A percentile compares a stretch with the other conserved stretches of the same genome.
Evolutionary conservation across 2,888 invertebrate genomes (phyloP).

Genomic region (Agrochola macilenta): DNA sequence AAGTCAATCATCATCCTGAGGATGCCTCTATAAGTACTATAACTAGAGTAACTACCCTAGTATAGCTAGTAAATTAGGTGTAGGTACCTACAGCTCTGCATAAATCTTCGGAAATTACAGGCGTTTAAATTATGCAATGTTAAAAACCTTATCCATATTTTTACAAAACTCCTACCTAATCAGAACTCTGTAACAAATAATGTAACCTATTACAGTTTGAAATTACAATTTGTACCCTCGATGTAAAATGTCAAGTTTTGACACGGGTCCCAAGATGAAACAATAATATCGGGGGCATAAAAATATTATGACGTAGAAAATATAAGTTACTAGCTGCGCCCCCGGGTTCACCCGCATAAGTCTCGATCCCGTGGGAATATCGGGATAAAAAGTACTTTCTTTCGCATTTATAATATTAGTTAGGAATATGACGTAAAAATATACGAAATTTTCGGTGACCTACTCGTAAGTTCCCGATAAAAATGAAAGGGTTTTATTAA

Average conservation of each 20-base stretch:
- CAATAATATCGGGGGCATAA: constrained; percentile 31
- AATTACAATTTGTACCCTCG: constrained; percentile 51
- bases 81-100: too few relatives aligned
- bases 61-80: too few relatives aligned
- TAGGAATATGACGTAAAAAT: constrained; percentile 6
- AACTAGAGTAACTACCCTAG: too few relatives aligned
- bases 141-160: too few relatives aligned
- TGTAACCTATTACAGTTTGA: constrained; percentile 21
- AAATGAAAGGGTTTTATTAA: not conserved
- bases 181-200: constrained; percentile 37
- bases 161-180: constrained; percentile 10
- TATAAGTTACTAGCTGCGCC: not conserved
- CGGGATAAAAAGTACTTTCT: too few relatives aligned
- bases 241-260: constrained; percentile 60
- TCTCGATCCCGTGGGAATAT: too few relatives aligned
- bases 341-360: too few relatives aligned
- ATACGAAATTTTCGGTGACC: constrained; percentile 3
- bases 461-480: not conserved
- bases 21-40: too few relatives aligned
- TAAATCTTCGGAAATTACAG: too few relatives aligned
- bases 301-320: constrained; percentile 28
- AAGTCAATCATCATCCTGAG: too few relatives aligned
- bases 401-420: not conserved
- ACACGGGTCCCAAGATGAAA: constrained; percentile 57
- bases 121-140: too few relatives aligned